Conservation (phyloP, 2,797 vertebrate genomes). For the Gouania willdenowi region DNA sequence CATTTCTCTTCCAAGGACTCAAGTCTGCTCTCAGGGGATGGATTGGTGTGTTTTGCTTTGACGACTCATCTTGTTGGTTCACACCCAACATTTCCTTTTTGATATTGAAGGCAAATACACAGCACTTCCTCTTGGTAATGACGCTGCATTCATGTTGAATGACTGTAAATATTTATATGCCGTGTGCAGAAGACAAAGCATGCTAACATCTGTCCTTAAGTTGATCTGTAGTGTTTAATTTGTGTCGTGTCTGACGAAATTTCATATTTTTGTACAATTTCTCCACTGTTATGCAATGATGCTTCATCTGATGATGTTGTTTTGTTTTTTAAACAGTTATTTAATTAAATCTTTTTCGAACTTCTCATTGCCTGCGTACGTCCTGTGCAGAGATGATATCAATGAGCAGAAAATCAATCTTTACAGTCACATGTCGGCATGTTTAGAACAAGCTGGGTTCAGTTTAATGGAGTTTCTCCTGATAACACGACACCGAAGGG, state of each 20-base stretch:
- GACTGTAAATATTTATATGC: conserved; percentile 76
- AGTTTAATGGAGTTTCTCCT: conserved; percentile 37
- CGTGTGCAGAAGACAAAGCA: conserved; percentile 69
- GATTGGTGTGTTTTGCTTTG: too few relatives aligned
- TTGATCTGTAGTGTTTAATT: conserved; percentile 30
- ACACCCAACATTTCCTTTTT: too few relatives aligned
- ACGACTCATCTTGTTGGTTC: too few relatives aligned
- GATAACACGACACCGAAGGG: conserved; percentile 45
- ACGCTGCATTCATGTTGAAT: conserved; percentile 73
- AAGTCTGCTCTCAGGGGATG: too few relatives aligned
- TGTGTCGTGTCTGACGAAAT: conserved; percentile 39
- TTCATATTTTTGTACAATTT: conserved; percentile 71
- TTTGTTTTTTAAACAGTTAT: conserved; percentile 33
- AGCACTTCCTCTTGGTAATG: too few relatives aligned
- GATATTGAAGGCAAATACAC: too few relatives aligned
- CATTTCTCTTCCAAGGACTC: too few relatives aligned
- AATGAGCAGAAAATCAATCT: neutral
- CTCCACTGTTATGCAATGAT: conserved; percentile 30
- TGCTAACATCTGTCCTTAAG: conserved; percentile 37
- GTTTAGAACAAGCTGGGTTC: conserved; percentile 10
- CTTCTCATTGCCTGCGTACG: neutral
- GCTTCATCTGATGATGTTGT: conserved; percentile 28
- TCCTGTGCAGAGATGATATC: conserved; percentile 7
- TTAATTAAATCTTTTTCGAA: conserved; percentile 60
- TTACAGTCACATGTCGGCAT: conserved; percentile 9